A percentile compares a stretch with the other conserved stretches of the same genome.
These are phyloP conservation scores for Brachionus angularis DNA, from an alignment of 1,140 invertebrate species.

Conservation along the genomic window DNA sequence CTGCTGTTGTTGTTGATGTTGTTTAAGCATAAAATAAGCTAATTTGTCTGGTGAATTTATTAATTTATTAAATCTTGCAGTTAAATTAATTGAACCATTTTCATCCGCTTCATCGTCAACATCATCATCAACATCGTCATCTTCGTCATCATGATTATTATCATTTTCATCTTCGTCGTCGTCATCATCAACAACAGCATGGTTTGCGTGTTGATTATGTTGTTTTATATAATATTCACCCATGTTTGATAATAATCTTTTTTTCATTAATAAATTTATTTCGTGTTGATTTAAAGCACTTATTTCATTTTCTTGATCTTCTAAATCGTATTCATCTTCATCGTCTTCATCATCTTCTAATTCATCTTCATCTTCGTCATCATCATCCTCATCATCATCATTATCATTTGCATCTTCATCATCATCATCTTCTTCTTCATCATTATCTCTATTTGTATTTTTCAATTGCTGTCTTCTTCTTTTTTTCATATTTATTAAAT, in stretches of 20 bases:
- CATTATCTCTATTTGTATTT: constrained; percentile 8
- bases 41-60: constrained; percentile 17
- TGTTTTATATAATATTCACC: too few relatives aligned
- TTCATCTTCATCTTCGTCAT: neutral
- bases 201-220: too few relatives aligned
- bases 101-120: neutral
- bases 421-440: neutral
- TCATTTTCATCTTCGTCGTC: constrained; percentile 29
- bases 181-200: neutral
- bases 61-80: too few relatives aligned
- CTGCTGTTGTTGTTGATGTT: too few relatives aligned
- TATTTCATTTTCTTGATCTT: neutral
- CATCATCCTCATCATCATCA: constrained; percentile 41
- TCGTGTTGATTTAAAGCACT: too few relatives aligned
- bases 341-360: constrained; percentile 31
- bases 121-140: constrained; percentile 1
- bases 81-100: too few relatives aligned
- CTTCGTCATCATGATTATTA: neutral
- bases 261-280: too few relatives aligned
- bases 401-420: constrained; percentile 2
- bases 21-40: constrained; percentile 36
- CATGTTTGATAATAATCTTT: too few relatives aligned
- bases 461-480: too few relatives aligned
- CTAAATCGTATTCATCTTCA: constrained; percentile 5
- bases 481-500: constrained; percentile 27